These are phyloP conservation scores for Eledona agricola DNA, from an alignment of 2,888 invertebrate genomes.

Conservation along the genomic window DNA sequence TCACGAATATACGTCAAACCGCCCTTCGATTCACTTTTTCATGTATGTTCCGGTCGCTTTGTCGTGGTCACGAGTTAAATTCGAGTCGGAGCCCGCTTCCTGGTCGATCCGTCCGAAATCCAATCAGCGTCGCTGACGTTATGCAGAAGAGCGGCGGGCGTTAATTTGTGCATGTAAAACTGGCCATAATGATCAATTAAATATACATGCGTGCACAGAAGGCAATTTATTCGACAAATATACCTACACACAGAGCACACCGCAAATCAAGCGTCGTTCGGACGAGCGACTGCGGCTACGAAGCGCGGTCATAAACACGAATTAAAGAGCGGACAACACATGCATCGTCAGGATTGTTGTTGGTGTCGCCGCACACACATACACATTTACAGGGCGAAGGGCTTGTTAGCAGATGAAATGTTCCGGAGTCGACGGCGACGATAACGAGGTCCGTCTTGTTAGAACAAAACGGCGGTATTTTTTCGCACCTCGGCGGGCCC, in stretches of 20 bases:
- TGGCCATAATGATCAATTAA: conserved; percentile 53
- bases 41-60: conserved; percentile 1
- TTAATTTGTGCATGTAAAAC: conserved; percentile 41
- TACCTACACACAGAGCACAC: conserved; percentile 48
- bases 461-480: conserved; percentile 26
- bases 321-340: conserved; percentile 46
- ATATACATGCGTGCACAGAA: conserved; percentile 53
- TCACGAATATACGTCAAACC: no score
- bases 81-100: no score
- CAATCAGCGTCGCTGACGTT: conserved; percentile 46
- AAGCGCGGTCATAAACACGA: conserved; percentile 45
- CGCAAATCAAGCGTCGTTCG: conserved; percentile 52
- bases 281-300: conserved; percentile 35
- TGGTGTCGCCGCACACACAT: conserved; percentile 23
- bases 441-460: conserved; percentile 30
- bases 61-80: no score
- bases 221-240: conserved; percentile 54
- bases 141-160: conserved; percentile 41
- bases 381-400: conserved; percentile 14
- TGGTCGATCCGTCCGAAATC: conserved; percentile 38
- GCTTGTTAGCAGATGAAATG: conserved; percentile 34
- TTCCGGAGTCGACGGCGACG: conserved; percentile 19
- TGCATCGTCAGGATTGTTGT: conserved; percentile 43
- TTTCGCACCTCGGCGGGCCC: conserved; percentile 29
- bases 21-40: no score